Percentiles rank a stretch among this genome's conserved stretches.
Evolutionary conservation across 2,888 invertebrate species (phyloP).

Genomic region (Orthosia gracilis): DNA sequence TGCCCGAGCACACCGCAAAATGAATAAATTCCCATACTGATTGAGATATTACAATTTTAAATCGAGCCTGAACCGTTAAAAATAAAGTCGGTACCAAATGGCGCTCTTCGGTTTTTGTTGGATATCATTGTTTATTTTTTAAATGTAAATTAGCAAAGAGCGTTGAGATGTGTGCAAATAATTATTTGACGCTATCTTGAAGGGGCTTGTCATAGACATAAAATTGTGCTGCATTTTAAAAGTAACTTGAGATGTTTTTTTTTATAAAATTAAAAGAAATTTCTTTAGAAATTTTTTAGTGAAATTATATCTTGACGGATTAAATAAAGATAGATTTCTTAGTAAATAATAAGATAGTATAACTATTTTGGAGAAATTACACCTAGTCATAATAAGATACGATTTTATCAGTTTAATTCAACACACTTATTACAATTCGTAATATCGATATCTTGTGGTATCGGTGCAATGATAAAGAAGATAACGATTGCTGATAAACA

Average conservation of each 20-base stretch:
- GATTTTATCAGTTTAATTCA: constrained; percentile 26
- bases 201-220: neutral
- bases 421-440: neutral
- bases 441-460: constrained; percentile 18
- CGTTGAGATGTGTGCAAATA: constrained; percentile 1
- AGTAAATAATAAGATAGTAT: neutral
- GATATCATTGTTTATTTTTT: constrained; percentile 23
- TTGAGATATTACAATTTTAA: constrained; percentile 59
- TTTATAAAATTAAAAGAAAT: no score
- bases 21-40: constrained; percentile 62
- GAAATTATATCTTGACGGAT: neutral
- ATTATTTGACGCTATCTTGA: constrained; percentile 12
- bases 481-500: constrained; percentile 23
- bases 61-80: constrained; percentile 45
- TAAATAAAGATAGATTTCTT: neutral
- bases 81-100: neutral
- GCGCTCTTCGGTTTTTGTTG: constrained; percentile 17
- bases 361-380: constrained; percentile 10
- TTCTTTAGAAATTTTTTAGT: no score
- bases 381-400: neutral
- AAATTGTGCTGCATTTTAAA: neutral
- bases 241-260: no score
- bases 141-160: constrained; percentile 6
- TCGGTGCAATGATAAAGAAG: constrained; percentile 28
- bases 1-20: constrained; percentile 4